Conservation (phyloP, 2,113 vertebrate species). For the Isichthys henryi region DNA sequence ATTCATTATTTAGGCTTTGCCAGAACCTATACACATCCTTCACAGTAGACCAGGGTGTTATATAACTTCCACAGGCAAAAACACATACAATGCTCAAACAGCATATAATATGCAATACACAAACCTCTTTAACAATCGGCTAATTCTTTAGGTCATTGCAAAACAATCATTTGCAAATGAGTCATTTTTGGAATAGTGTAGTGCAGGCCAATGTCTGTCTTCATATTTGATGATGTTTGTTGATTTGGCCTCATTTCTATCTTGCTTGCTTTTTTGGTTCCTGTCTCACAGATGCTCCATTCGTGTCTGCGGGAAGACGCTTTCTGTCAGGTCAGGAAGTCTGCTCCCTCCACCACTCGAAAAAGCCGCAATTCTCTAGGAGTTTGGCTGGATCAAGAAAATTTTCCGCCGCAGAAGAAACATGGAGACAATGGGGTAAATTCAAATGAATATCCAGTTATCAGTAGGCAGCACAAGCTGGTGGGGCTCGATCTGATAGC, state of each 20-base stretch:
- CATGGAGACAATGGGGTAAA: constrained; percentile 14
- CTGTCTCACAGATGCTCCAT: background rate
- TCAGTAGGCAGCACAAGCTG: background rate
- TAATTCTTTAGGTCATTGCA: background rate
- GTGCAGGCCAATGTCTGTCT: background rate
- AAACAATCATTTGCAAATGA: background rate
- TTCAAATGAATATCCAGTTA: constrained; percentile 14
- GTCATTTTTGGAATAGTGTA: background rate
- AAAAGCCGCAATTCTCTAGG: background rate
- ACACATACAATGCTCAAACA: background rate
- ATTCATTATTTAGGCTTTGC: background rate
- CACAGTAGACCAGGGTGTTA: background rate
- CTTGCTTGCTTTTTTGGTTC: background rate
- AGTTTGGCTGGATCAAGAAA: constrained; percentile 4
- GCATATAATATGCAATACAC: background rate
- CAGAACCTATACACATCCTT: background rate
- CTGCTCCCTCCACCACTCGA: background rate
- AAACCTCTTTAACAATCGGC: background rate
- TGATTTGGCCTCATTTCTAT: background rate
- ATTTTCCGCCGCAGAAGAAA: constrained; percentile 4
- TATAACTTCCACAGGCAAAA: background rate
- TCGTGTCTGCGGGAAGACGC: background rate
- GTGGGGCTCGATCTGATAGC: background rate
- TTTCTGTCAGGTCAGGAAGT: background rate
- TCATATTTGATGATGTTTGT: background rate